These are phyloP conservation scores for Lepidothrix coronata DNA, from an alignment of 2,113 vertebrate genomes.

Conservation along the genomic window DNA sequence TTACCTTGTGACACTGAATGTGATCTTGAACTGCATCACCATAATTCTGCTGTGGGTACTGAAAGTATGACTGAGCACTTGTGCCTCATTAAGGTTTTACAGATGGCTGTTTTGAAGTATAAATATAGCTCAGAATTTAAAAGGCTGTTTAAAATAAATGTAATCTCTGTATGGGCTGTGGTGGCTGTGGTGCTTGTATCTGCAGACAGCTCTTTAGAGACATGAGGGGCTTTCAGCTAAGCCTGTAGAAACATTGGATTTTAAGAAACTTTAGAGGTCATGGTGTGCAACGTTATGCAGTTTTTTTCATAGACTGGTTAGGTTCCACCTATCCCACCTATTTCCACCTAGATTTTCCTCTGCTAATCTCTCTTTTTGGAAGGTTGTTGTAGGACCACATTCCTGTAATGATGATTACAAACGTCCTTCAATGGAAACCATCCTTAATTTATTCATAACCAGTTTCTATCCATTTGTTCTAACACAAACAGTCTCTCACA, in stretches of 20 bases:
- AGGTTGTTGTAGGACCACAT: neutral
- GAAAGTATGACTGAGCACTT: neutral
- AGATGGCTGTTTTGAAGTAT: neutral
- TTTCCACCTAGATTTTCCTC: neutral
- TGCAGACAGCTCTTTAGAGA: neutral
- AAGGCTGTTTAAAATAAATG: neutral
- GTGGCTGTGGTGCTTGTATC: neutral
- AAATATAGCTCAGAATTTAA: conserved; percentile 1
- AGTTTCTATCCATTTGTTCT: neutral
- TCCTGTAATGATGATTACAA: neutral
- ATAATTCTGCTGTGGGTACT: neutral
- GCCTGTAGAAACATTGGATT: neutral
- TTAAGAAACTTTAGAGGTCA: neutral
- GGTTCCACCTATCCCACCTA: neutral
- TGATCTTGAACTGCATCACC: neutral
- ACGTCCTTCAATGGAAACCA: neutral
- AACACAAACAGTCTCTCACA: neutral
- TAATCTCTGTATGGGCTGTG: neutral
- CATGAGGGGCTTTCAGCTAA: neutral
- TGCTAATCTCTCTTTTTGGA: neutral
- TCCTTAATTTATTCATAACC: neutral
- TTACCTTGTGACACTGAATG: neutral
- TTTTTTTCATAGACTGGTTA: neutral
- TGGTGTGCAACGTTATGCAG: neutral
- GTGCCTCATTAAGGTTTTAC: neutral